Base-by-base conservation (phyloP, 1,140 invertebrate species). In the Temnothorax nylanderi region DNA sequence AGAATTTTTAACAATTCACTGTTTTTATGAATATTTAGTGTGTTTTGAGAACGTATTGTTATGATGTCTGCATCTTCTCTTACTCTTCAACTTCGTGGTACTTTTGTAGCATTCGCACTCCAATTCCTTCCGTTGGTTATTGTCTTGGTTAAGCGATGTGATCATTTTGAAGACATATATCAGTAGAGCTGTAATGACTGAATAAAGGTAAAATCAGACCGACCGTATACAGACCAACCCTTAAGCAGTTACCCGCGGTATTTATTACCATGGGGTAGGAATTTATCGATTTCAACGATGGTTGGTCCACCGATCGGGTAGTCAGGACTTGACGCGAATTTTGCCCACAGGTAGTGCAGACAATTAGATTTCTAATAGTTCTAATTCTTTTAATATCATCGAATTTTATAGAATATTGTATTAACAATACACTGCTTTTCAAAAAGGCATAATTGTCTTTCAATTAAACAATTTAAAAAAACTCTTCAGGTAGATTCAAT, bases 231-330 rank as follows among this genome's bases (percentile, higher is more conserved):
- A 47, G 1, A 75, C n/a, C 32, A 60, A 78, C n/a, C 60, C 60
- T 26, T 21, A 44, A 51, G 3, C 34, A 78, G 41, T 84, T 84
- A 75, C 32, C 82, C 21, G 3, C 21, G 47, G 21, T 47, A 54
- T 41, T 44, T 7, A 16, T 85, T 85, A 85, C 21, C 82, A 18
- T 44, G 13, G 34, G 37, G 4, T 54, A 54, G 44, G 78, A 85
- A 65, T 85, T 32, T 85, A 85, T 85, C 18, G 82, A 78, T 78
- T 26, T 37, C 41, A 56, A 21, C 21, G 8, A 18, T 34, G n/a
- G 60, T 49, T 65, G 58, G 13, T 21, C 60, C n/a, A 16, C 18
- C 60, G 18, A 65, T 64, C 26, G 65, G 49, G 56, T 44, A 81
- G 34, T 56, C 26, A 49, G 78, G 41, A 56, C 21, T 71, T 34